Percentiles rank a stretch among this genome's conserved stretches.
Evolutionary conservation across 64 coral and sea anemone species (phyloP).

Genomic region (Exaiptasia diaphana): DNA sequence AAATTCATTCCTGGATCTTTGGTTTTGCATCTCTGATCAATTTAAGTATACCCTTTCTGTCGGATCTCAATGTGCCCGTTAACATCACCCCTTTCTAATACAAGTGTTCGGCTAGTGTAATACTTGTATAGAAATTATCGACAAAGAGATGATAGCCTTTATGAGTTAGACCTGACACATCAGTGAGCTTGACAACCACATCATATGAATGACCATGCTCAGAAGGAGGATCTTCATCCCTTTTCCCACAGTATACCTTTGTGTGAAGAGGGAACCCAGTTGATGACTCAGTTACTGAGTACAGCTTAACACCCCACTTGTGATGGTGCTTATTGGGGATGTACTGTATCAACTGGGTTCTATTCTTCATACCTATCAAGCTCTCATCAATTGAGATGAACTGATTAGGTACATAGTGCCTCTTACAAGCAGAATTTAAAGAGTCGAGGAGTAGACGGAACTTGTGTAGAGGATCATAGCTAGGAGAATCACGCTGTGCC

Average conservation of each 20-base stretch:
- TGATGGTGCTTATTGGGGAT: conserved; percentile 65
- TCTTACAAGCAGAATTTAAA: neutral
- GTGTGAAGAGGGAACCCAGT: conserved; percentile 21
- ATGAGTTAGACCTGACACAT: neutral
- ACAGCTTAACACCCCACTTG: conserved; percentile 42
- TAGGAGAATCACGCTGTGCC: neutral
- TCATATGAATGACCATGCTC: conserved; percentile 44
- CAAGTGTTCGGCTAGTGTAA: neutral
- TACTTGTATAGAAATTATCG: conserved; percentile 39
- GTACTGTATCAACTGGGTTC: conserved; percentile 36
- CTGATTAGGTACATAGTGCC: neutral
- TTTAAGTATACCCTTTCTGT: conserved; percentile 31
- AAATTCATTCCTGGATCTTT: neutral
- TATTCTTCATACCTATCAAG: conserved; percentile 23
- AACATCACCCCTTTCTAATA: conserved; percentile 1
- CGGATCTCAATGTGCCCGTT: neutral
- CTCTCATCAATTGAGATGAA: conserved; percentile 38
- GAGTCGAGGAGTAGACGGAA: neutral
- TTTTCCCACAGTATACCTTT: conserved; percentile 46
- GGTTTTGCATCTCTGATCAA: neutral
- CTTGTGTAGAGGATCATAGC: neutral
- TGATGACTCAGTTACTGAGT: conserved; percentile 20
- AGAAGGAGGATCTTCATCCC: neutral
- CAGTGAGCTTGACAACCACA: conserved; percentile 11
- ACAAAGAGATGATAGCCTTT: conserved; percentile 48